Evolutionary conservation across 2,113 vertebrate species (phyloP), one percentile per base, ranked within the genome.

Genomic region (Triplophysa rosa): DNA sequence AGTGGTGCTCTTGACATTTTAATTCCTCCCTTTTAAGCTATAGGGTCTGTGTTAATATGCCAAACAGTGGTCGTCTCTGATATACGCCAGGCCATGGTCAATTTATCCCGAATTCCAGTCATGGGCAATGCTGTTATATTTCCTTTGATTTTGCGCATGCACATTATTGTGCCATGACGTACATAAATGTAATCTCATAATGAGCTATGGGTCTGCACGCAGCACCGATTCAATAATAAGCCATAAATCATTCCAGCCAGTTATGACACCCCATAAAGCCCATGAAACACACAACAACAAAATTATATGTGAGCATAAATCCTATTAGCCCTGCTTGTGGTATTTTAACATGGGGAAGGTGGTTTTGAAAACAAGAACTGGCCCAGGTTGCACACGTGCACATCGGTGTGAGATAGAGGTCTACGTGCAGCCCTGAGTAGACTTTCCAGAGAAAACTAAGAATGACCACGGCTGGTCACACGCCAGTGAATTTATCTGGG

Each of bases 161-260:
- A 76, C 49, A 61, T 84, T 84, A 83, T 76, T 80, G 71, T 72
- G 72, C 66, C 61, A 79, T 87, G 89, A 90, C 78, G 67, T 84
- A 88, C 85, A 83, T 82, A 83, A 88, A 86, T 85, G 85, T 82
- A 87, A 87, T 91, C 87, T 85, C 87, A 89, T 87, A 84, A 91
- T 88, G 89, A 92, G 88, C 83, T 87, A 86, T 84, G 84, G 85
- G 76, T 82, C 70, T 81, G 85, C 81, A 87, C 79, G 86, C 87
- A 82, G 85, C 87, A 84, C 84, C 67, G 47, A 76, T 84, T 77
- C 85, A 84, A 87, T 89, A 90, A 91, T 88, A 90, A 89, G 82
- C 86, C 83, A 89, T 90, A 83, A 89, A 89, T 91, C 88, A 90
- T 72, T 33, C 74, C 81, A 77, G 83, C 49, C 63, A 63, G 56